Base-by-base conservation (phyloP, 2,113 vertebrate genomes). In the Rhabdornis inornatus region DNA sequence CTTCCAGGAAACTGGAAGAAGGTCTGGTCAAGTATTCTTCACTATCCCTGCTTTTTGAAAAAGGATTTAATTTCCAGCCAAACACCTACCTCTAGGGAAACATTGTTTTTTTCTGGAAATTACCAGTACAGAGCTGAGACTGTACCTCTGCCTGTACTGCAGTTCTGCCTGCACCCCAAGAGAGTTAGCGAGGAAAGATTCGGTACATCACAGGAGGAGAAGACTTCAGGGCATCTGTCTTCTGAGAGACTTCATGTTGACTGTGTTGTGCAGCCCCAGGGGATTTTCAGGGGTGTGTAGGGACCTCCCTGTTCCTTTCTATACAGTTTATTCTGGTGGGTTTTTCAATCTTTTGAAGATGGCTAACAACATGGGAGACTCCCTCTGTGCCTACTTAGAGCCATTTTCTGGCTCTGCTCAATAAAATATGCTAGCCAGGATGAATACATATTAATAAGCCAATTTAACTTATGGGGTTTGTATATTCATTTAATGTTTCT, bases 201-300 rank as follows among this genome's bases (percentile, higher is more conserved):
- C 12, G 31, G 12, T 52, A 10, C 15, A 19, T 19, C 21, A 19
- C 1, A 1, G 45, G 23, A 70, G 16, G 24, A 83, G 55, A 68
- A 77, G 28, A 37, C 76, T 72, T 30, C 7, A 35, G 35, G 23
- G 23, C 12, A 35, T 37, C 10, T 13, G 53, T 63, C 23, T 25
- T 47, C 23, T 4, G 2, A 27, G 18, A 81, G 13, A 28, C 14
- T 35, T 52, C 23, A 52, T 23, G 22, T 60, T 86, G 61, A 33
- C 40, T 13, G 2, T n/a, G 27, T 33, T 2, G 0, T 24, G 19
- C 30, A 68, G 37, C 30, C 23, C 25, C 1, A 40, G 2, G 31
- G 15, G 20, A 44, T 65, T 93, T 84, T 64, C 7, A 18, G 55
- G 72, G 11, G 2, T 65, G 11, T 4, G 1, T 52, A 30, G 30